These are phyloP conservation scores for Callyntrura guangdongensis DNA, from an alignment of 2,888 invertebrate genomes.

Conservation along the genomic window DNA sequence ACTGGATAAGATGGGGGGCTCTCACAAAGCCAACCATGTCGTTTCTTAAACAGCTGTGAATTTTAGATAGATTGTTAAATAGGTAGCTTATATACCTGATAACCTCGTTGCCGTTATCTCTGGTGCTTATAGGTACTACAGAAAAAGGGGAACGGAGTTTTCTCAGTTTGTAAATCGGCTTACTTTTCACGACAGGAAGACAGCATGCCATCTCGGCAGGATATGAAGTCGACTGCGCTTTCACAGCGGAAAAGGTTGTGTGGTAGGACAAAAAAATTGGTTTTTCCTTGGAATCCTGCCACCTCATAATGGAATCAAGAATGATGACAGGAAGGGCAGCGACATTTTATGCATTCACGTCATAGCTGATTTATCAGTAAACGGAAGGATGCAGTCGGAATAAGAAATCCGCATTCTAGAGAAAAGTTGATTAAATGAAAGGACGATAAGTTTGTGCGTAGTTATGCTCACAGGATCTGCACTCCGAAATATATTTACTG, in stretches of 20 bases:
- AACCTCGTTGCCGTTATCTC: neutral
- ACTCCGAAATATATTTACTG: too few species aligned
- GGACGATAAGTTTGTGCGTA: too few species aligned
- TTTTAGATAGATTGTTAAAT: neutral
- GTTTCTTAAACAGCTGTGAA: neutral
- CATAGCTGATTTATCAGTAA: too few species aligned
- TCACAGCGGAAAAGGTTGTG: neutral
- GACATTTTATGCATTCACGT: too few species aligned
- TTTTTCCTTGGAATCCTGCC: too few species aligned
- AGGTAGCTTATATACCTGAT: neutral
- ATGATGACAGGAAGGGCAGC: too few species aligned
- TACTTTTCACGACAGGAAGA: neutral
- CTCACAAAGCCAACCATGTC: conserved; percentile 57
- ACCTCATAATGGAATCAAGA: too few species aligned
- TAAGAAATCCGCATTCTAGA: too few species aligned
- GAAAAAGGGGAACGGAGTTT: neutral
- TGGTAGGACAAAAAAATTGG: neutral
- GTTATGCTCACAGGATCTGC: too few species aligned
- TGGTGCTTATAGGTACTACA: neutral
- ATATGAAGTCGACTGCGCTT: neutral
- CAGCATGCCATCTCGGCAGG: neutral
- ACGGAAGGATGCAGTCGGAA: too few species aligned
- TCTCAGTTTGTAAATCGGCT: neutral
- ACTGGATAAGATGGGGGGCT: conserved; percentile 25
- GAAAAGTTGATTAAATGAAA: too few species aligned